Base-by-base conservation (phyloP, 1,140 invertebrate species). In the Alviniconcha marisindica region DNA sequence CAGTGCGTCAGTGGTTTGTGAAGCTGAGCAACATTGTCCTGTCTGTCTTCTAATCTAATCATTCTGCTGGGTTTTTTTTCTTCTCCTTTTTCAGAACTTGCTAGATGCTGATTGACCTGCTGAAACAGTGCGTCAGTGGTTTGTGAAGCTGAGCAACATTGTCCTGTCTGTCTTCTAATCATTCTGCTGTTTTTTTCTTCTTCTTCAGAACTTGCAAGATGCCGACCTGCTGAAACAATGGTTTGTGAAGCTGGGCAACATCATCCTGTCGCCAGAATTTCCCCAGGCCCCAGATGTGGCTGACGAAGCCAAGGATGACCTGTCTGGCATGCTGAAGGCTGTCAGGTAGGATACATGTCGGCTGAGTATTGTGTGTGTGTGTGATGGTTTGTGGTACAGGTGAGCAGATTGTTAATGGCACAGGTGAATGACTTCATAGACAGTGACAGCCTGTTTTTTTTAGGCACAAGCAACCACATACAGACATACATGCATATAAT, bases 281-380 rank as follows among this genome's bases (percentile, higher is more conserved):
- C 69, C 69, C 15, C 15, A 18, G 36, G 33, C 36, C 4, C 31
- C 38, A 21, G 69, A 40, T 5, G 36, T 18, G 7, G 69, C 18
- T 36, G 40, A 71, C 24, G 36, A 71, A 36, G 1, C 24, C 0
- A 71, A 71, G 0, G 36, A 40, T 24, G 69, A 40, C 69, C 15
- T 71, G 7, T 2, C 0, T 15, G 21, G 21, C 0, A 0, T 71
- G 12, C 69, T 71, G 69, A 71, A 71, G 28, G 69, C 28, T 40
- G 69, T 71, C 73, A 76, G 73, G 73, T 76, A 38, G 5, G 36
- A 18, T 42, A 33, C 31, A 33, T 14, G 28, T 10, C 31, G 28
- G 28, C 14, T 71, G 3, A 33, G 66, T 33, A 31, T 71, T n/a
- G 66, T 71, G 66, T 71, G 66, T 71, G 66, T 71, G 66, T 71